phyloP scores from a whole-genome alignment of 2,797 vertebrate genomes.

The Malacoraja senta region DNA sequence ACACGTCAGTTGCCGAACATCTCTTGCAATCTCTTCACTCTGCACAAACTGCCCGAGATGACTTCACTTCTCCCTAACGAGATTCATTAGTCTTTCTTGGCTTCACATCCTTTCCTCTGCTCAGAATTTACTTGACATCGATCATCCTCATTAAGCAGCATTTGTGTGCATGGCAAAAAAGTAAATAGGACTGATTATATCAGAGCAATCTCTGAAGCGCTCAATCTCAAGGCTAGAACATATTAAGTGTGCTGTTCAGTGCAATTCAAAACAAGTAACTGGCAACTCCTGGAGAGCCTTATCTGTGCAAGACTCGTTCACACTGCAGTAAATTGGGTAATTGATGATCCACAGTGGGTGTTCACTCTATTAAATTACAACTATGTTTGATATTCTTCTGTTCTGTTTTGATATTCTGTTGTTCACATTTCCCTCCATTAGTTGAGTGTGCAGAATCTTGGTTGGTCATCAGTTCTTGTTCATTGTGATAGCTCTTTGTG shows the following conservation, averaged over 20 bases:
- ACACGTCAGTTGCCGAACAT: no score
- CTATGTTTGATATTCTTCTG: background rate
- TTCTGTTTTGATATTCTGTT: no score
- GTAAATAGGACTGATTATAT: constrained; percentile 8
- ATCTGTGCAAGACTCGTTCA: background rate
- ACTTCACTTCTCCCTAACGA: background rate
- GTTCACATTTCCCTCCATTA: background rate
- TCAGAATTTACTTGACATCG: background rate
- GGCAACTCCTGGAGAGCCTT: background rate
- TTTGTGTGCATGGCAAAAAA: background rate
- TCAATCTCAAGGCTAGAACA: background rate
- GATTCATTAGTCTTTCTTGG: background rate
- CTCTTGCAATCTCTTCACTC: background rate
- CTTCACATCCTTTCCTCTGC: background rate
- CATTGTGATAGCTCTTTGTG: background rate
- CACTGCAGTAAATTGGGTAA: background rate
- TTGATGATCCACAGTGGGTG: background rate
- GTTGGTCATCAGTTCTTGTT: background rate
- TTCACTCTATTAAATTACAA: background rate
- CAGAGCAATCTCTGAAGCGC: background rate
- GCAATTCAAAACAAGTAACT: background rate
- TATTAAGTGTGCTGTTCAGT: background rate
- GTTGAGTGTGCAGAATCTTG: background rate
- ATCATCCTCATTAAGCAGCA: background rate
- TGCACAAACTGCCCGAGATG: background rate